Base-by-base conservation (phyloP, 2,888 invertebrate genomes). In the Hemaris fuciformis region DNA sequence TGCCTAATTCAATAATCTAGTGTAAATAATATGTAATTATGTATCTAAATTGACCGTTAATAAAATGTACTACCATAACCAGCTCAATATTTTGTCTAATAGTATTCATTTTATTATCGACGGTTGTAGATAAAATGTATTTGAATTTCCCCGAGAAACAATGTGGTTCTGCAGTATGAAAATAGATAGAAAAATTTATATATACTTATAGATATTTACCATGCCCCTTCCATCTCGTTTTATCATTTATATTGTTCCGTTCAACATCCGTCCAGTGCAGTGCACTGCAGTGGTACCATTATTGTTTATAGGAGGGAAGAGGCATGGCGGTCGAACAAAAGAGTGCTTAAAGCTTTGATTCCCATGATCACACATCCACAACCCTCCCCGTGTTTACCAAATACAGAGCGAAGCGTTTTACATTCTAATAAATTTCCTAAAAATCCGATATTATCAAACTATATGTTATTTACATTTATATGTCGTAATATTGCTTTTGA, bases 401-500 rank as follows among this genome's bases (percentile, higher is more conserved):
- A 79, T 81, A 84, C 80, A 84, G 81, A 84, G 73, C 77, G 80
- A 91, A 91, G 91, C 91, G 73, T 85, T n/a, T 85, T 87, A 87
- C 78, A 79, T 74, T 80, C 89, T 90, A 91, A 87, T 88, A 87
- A 88, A 88, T 91, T 90, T 87, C 83, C 91, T 91, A 91, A 91
- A 92, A 91, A 90, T 87, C 83, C 85, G 84, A 88, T 86, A 88
- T 88, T 92, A 92, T 80, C 91, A 92, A 92, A 91, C 91, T 92
- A 91, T 91, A 90, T 85, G 74, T 83, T 88, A 88, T 91, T 87
- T 91, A 91, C 89, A 90, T 85, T 88, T 92, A 91, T 91, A 91
- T 91, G 89, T 91, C 91, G 85, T 91, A 90, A 84, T 92, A 92
- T 92, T 92, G 92, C 92, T 92, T 92, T 91, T 88, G 85, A 88